Base-by-base conservation (phyloP, 2,888 invertebrate genomes). In the Xylophagus ater region DNA sequence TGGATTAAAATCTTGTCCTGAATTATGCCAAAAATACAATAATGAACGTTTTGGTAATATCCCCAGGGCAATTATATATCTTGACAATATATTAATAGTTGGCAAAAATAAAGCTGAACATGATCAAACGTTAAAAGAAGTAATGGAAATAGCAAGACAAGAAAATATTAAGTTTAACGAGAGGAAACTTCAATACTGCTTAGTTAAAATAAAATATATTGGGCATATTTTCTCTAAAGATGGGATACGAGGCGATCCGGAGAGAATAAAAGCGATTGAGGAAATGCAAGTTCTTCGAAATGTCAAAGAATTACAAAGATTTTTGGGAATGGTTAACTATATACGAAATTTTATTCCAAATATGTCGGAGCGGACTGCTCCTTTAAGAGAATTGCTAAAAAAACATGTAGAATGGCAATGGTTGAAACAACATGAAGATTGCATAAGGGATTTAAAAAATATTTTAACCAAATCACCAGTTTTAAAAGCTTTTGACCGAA, bases 71-170 rank as follows among this genome's bases (percentile, higher is more conserved):
- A 25, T 42, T 7, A 44, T 47, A 18, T 45, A 47, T 9, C 41
- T 45, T 3, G 44, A 44, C 37, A 45, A 47, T 34, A 43, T 47
- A 31, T 37, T 48, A 12, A 41, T 46, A 8, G 19, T 44, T 23
- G 42, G 43, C 2, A 31, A 37, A 15, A 43, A 38, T 9, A 25
- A 19, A 8, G 41, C 40, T 8, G 42, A 46, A 34, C 41, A 42
- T 37, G 30, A 42, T 10, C 18, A 8, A 34, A 44, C 42, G 12
- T 34, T 47, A 9, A 19, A 35, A 20, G 15, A 18, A 12, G 44
- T 47, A 3, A 25, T 47, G 18, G 26, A 40, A 19, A 37, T 43
- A 20, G 44, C 48, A 9, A 37, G n/a, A 33, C 24, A 38, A 9
- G 41, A 40, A 9, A 43, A 42, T 18, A 14, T 47, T 15, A 47